Evolutionary conservation across 1,140 invertebrate species (phyloP), one percentile per base, ranked within the genome.

Genomic region (Eupristina koningsbergeri): DNA sequence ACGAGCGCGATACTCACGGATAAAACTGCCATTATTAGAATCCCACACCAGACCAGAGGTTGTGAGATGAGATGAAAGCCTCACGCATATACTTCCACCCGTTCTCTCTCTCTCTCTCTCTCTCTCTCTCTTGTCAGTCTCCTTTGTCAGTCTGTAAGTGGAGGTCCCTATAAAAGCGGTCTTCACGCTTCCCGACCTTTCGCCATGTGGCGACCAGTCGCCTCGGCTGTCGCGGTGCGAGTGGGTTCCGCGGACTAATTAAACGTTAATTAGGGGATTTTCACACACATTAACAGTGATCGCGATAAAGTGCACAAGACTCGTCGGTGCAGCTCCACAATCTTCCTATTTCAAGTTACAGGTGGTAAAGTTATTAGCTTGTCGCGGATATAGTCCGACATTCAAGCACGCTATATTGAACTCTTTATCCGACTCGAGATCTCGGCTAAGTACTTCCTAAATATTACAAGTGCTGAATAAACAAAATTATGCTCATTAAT

Each of bases 21-120:
- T 90, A 91, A 90, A 90, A 89, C 87, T 85, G 86, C 86, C 89
- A 90, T 90, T 91, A 90, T 91, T 90, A 89, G 88, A 89, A 88
- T 87, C 84, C 84, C 85, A 86, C 84, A 83, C 85, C 81, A 84
- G 67, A 83, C 85, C 81, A 84, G 67, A 71, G 81, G 19, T 34
- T 41, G 39, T 74, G 73, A 74, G 73, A 29, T 74, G 73, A 74
- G 73, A 41, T 41, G 67, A 71, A 41, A 41, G 67, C n/a, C 63
- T 64, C 29, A 64, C 63, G 26, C 79, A 45, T 34, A 26, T 47
- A 31, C 39, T 5, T 58, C 53, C 26, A 13, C n/a, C 31, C 5
- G 61, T 53, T 63, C 15, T 53, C 41, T 34, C 26, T 75, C 17
- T 31, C 64, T 67, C 29, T 19, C 11, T 85, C 84, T 69, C 31